Evolutionary conservation across 2,113 vertebrate genomes (phyloP), one percentile per base, ranked within the genome.

Genomic region (Colaptes auratus): DNA sequence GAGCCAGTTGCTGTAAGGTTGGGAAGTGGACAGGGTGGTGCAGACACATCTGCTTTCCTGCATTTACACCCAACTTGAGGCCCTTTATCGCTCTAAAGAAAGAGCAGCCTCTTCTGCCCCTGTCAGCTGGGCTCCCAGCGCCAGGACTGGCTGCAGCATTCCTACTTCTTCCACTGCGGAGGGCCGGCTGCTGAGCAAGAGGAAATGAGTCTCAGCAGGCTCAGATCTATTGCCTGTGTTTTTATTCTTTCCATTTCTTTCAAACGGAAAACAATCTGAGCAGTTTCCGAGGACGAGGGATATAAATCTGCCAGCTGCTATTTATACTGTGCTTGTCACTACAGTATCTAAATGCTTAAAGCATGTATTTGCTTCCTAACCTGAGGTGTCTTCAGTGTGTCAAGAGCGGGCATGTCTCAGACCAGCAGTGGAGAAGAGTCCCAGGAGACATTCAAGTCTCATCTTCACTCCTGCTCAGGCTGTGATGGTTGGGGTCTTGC

Each of bases 141-240:
- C 88, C 84, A 64, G 86, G 48, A 21, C 59, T 2, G 0, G 39
- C 75, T 4, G 0, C 31, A 4, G 65, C 18, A 35, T 44, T 91
- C 91, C 66, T 19, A 13, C 79, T 77, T 59, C 55, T 23, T 12
- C 56, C 86, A 15, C 69, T 59, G 71, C 42, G 4, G n/a, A 76
- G 53, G 75, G 71, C 50, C 52, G 70, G 92, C 88, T 82, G 63
- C 60, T 92, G 89, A 82, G 89, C 88, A 25, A 59, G 55, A 87
- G 88, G 74, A 93, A 88, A 92, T 94, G 86, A 92, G 61, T 59
- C 94, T 95, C 85, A 97, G 87, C 87, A 95, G 88, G 91, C 88
- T 88, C 84, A 88, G 92, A 90, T 89, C 86, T 94, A 59, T 56
- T 48, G 70, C 59, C 28, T 75, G 74, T 81, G 50, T 58, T 91